A percentile compares a stretch with the other conserved stretches of the same genome.
These are phyloP conservation scores for Marronus borbonicus DNA, from an alignment of 2,888 invertebrate genomes.

Conservation along the genomic window DNA sequence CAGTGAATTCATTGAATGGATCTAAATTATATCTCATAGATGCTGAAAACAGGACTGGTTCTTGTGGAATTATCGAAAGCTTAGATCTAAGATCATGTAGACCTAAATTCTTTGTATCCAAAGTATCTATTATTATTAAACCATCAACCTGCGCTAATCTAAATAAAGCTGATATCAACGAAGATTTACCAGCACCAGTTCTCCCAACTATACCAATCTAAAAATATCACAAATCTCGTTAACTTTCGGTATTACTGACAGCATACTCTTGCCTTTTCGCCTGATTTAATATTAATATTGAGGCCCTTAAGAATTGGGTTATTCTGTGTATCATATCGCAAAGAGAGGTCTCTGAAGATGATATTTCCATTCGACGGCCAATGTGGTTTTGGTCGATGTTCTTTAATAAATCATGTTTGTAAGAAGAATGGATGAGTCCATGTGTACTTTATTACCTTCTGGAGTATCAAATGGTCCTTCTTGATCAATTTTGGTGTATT, in stretches of 20 bases:
- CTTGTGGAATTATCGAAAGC: constrained; percentile 81
- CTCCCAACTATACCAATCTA: constrained; percentile 89
- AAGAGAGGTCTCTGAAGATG: constrained; percentile 74
- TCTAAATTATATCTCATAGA: constrained; percentile 88
- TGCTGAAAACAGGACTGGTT: constrained; percentile 77
- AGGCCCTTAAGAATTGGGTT: constrained; percentile 81
- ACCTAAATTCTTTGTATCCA: constrained; percentile 80
- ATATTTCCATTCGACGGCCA: constrained; percentile 77
- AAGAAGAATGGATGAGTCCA: not conserved
- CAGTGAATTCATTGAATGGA: constrained; percentile 82
- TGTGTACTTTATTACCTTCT: constrained; percentile 56
- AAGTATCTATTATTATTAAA: constrained; percentile 81
- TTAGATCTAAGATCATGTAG: constrained; percentile 83
- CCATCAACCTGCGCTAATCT: constrained; percentile 86
- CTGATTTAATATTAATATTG: constrained; percentile 75
- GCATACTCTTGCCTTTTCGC: constrained; percentile 75
- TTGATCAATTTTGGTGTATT: constrained; percentile 81
- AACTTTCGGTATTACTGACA: not conserved
- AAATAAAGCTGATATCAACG: constrained; percentile 86
- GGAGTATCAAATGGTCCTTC: constrained; percentile 77
- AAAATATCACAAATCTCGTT: constrained; percentile 32
- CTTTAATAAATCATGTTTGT: constrained; percentile 27
- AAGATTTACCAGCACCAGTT: constrained; percentile 90
- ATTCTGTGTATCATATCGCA: constrained; percentile 77
- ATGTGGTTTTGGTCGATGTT: constrained; percentile 37